Evolutionary conservation across 37 sponge, comb jelly and placozoan species (phyloP), one percentile per base, ranked within the genome.

Genomic region (Oscarella lobularis): DNA sequence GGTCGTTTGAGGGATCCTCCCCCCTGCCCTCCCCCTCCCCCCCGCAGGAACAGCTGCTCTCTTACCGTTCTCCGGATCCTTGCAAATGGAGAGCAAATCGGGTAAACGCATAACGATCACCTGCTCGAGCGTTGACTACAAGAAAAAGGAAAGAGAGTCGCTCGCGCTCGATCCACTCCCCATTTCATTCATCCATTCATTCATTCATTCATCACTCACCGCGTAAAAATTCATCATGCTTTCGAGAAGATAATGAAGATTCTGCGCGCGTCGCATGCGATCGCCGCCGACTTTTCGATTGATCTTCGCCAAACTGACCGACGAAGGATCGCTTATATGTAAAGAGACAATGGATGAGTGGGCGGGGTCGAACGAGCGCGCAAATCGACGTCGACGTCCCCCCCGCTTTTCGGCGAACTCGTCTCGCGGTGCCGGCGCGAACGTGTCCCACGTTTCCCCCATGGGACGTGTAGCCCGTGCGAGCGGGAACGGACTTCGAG

Each of bases 21-120:
- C n/a, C n/a, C n/a, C n/a, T n/a, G n/a, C n/a, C n/a, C n/a, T n/a
- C n/a, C n/a, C n/a, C n/a, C n/a, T n/a, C n/a, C 60, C 9, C 60
- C 9, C 60, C 60, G 20, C 20, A 48, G 20, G 20, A 48, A 48
- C 60, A 20, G 9, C 9, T 48, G 9, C 9, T 48, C 60, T 48
- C 9, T 20, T 48, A 66, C 92, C 86, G 35, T 66, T 73, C 36
- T 79, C 80, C 0, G 92, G 92, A 14, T 79, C 60, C 37, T 76
- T 73, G 35, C 74, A 55, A 33, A 91, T 91, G 67, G 37, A 1
- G 1, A 76, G 30, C 6, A 91, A 77, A 36, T 91, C 81, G 1
- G 92, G 92, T 5, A 91, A 79, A 9, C 82, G 35, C 9, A 80
- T 37, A 29, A 91, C 82, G 65, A 91, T 78, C 2, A 91, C 72